Evolutionary conservation across 2,888 invertebrate genomes (phyloP), one percentile per base, ranked within the genome.

Genomic region (Calameuta filiformis): DNA sequence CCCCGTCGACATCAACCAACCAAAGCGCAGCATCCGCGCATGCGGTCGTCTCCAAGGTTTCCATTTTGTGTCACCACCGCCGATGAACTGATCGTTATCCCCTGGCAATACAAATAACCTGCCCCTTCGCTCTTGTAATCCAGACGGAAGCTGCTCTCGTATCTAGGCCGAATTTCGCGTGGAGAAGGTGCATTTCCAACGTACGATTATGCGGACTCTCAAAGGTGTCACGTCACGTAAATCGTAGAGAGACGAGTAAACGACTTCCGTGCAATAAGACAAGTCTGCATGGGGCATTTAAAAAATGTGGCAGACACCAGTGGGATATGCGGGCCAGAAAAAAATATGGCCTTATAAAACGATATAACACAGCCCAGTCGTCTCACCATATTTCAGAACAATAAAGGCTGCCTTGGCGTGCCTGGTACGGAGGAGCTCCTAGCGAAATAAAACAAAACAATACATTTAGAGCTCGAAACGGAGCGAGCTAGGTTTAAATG

Each of bases 21-120:
- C 87, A 81, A 85, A 85, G 80, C 85, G 79, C 90, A 90, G 90
- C 90, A 90, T 90, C 90, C 89, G 88, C 89, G 90, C 90, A 90
- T 90, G 90, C 90, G 90, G 86, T 82, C 81, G 69, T 81, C 82
- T 79, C 77, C 15, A 73, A 71, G 75, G 81, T 68, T 86, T 85
- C 88, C 89, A 87, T 88, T 85, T 86, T 86, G 83, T 85, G 82
- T 79, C 79, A 81, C 81, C 76, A 30, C 9, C 56, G 23, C 23
- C 23, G 56, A 56, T 56, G 23, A 56, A 2, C 56, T 23, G 56
- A 56, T 56, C 56, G 9, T 56, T 56, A 56, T 56, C 56, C 56
- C 15, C 9, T 56, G 9, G 23, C 56, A 9, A 23, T 56, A 23
- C 2, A 6, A 23, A 56, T 2, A 56, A 3, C 56, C 56, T 2